Evolutionary conservation across 2,797 vertebrate genomes (phyloP), one percentile per base, ranked within the genome.

Genomic region (Parambassis ranga): DNA sequence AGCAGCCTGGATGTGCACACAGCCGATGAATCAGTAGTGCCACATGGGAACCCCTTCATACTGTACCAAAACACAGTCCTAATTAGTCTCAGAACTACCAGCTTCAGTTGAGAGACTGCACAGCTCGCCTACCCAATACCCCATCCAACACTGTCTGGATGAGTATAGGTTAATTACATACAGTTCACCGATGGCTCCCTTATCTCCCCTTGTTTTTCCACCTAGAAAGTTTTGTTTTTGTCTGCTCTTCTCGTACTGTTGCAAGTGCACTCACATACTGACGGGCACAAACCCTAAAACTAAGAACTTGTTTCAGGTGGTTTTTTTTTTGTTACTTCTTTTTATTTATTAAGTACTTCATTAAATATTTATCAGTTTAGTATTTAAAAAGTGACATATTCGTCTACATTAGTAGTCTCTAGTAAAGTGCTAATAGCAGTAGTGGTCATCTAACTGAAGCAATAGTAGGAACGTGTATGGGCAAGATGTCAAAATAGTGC

Each of bases 1-100:
- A 89, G 75, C 69, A 64, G 75, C 69, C 67, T 79, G 65, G 75
- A 72, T 80, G 64, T 59, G 52, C 66, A 35, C 79, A 60, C 66
- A 72, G 73, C 53, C 52, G 46, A 44, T 30, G 23, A 63, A 77
- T 73, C 55, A 56, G 65, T 33, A 73, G 52, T 26, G 20, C 74
- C 81, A 77, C 82, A 80, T 65, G 77, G 84, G 85, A 85, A 77
- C 62, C 64, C 50, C 46, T 78, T 83, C 79, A 80, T 78, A 79
- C 79, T 59, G 50, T 48, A 72, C 61, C 71, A 66, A 81, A 82
- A 79, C 75, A 75, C 69, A 65, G 46, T 71, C 44, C 77, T 87
- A 86, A 89, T 88, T 87, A 89, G 83, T 71, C 58, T 53, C 41
- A 41, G 81, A 82, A 81, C 66, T 66, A 81, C 48, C 39, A 51